Evolutionary conservation across 2,797 vertebrate species (phyloP).

Genomic region (Myotis vivesi): DNA sequence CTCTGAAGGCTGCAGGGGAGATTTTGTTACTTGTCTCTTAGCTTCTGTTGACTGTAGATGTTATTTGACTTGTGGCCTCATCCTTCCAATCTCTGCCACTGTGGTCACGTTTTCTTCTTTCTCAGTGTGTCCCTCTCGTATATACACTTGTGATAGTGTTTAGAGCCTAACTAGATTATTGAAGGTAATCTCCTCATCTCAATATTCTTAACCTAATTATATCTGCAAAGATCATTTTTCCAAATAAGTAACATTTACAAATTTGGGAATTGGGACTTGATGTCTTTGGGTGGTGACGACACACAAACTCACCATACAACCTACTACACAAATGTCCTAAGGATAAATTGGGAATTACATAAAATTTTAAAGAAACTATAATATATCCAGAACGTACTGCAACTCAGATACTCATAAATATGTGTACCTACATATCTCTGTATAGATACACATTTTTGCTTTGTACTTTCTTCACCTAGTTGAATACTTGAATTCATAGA

Average conservation of each 20-base stretch:
- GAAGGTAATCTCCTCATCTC: not conserved
- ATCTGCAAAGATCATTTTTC: not conserved
- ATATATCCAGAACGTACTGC: not conserved
- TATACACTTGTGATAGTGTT: not conserved
- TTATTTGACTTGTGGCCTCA: not conserved
- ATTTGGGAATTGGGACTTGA: not conserved
- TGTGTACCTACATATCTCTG: not conserved
- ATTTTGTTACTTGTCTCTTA: not conserved
- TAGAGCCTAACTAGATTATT: not conserved
- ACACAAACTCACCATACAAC: not conserved
- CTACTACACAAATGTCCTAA: not conserved
- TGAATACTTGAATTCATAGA: not conserved
- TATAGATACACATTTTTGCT: not conserved
- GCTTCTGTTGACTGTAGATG: not conserved
- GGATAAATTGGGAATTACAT: not conserved
- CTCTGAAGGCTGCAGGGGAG: no score
- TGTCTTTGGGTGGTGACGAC: not conserved
- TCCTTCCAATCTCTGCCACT: not conserved
- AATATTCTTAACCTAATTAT: not conserved
- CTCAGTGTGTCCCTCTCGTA: not conserved
- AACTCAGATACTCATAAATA: not conserved
- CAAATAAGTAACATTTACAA: not conserved
- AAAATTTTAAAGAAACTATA: not conserved
- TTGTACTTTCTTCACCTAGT: not conserved
- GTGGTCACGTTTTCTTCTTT: not conserved